phyloP scores from a whole-genome alignment of 1,140 invertebrate species.

The Cryptotermes secundus region DNA sequence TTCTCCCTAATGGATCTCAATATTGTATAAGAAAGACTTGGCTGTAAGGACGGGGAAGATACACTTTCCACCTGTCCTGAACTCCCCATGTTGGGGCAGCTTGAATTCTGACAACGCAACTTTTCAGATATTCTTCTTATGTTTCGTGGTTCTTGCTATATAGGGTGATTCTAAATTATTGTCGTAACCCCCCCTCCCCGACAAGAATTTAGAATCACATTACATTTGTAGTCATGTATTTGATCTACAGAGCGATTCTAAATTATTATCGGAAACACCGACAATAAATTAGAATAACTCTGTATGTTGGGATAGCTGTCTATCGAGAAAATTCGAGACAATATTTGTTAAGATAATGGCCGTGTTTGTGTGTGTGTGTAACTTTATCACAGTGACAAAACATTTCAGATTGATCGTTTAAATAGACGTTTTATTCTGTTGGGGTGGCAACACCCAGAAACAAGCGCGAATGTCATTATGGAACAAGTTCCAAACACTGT shows the following conservation, averaged over 20 bases:
- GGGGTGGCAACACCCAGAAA: slow-evolving; percentile 2
- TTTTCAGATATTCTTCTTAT: not conserved
- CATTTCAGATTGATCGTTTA: not conserved
- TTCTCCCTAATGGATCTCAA: not conserved
- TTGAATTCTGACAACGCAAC: slow-evolving; percentile 11
- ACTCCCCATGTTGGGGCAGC: not conserved
- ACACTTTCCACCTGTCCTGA: not conserved
- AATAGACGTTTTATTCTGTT: not conserved
- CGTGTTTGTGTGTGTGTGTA: not conserved
- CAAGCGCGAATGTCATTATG: not conserved
- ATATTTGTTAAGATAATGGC: not conserved
- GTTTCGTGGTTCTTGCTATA: not conserved
- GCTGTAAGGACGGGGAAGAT: not conserved
- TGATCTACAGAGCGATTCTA: no score
- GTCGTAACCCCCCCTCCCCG: no score
- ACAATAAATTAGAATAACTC: no score
- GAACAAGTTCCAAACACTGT: not conserved
- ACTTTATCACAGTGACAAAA: not conserved
- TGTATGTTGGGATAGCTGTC: no score
- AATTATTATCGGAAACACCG: no score
- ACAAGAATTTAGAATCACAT: no score
- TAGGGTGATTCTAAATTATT: not conserved
- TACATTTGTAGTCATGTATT: no score
- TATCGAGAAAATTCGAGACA: not conserved
- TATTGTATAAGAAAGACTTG: not conserved